Evolutionary conservation across 2,888 invertebrate genomes (phyloP).

Genomic region (Oxytorus armatus): DNA sequence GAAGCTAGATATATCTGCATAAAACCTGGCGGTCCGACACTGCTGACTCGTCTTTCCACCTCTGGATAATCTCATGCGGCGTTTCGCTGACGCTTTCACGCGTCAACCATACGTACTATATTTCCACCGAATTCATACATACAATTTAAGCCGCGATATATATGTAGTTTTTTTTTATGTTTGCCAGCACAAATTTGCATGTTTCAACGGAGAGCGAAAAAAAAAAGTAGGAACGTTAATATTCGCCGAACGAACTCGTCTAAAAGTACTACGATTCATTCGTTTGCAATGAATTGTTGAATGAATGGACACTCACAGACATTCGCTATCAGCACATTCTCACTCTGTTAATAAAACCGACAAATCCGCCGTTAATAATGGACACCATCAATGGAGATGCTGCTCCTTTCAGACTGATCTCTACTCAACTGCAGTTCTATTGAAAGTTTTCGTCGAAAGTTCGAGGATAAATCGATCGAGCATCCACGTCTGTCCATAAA

Average conservation of each 20-base stretch:
- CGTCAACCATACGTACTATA: conserved; percentile 25
- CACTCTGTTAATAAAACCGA: not conserved
- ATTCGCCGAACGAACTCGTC: too few species aligned
- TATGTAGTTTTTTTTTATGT: too few species aligned
- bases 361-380: conserved; percentile 33
- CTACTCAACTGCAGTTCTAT: too few species aligned
- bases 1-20: conserved; percentile 46
- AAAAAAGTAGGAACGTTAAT: not conserved
- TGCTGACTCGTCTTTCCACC: conserved; percentile 58
- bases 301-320: not conserved
- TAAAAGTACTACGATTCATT: too few species aligned
- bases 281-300: not conserved
- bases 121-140: not conserved
- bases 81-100: conserved; percentile 43
- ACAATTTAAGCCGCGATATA: not conserved
- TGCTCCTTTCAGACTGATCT: not conserved
- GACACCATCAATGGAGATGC: not conserved
- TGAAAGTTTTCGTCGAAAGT: too few species aligned
- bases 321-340: not conserved
- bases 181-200: too few species aligned
- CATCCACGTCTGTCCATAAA: too few species aligned
- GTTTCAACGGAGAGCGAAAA: not conserved
- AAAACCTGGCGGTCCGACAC: conserved; percentile 39
- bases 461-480: too few species aligned
- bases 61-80: conserved; percentile 23